phyloP scores from a whole-genome alignment of 2,888 invertebrate species.

The Seira sanloemensis region DNA sequence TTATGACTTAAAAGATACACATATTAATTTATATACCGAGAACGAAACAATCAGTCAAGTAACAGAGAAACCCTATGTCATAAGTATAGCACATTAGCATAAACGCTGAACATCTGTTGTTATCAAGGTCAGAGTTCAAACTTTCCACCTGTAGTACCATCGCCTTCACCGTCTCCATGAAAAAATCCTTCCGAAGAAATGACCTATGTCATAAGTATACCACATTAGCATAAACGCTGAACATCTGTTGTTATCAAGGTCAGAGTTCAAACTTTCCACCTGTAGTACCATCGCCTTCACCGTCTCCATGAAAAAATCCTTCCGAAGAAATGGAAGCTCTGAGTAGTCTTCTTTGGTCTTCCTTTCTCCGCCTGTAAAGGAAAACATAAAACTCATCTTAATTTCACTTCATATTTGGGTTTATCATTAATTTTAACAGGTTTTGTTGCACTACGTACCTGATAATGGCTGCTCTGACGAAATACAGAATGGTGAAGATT shows the following conservation, averaged over 20 bases:
- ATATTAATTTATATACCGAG: no score
- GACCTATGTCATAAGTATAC: no score
- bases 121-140: conserved; percentile 34
- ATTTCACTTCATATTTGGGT: background rate
- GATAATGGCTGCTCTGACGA: conserved; percentile 49
- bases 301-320: conserved; percentile 66
- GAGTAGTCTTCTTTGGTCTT: conserved; percentile 55
- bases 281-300: conserved; percentile 8
- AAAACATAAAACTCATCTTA: no score
- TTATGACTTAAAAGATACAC: no score
- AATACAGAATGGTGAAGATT: conserved; percentile 55
- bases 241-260: background rate
- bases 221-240: no score
- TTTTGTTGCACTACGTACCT: conserved; percentile 31
- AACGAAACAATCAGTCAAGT: no score
- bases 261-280: conserved; percentile 39
- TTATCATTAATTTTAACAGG: background rate
- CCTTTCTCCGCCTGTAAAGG: conserved; percentile 46
- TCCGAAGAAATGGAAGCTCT: conserved; percentile 55
- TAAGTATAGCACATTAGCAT: no score
- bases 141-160: background rate
- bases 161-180: conserved; percentile 55
- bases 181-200: conserved; percentile 66
- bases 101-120: no score
- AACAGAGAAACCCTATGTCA: no score